Conservation (phyloP, 2,113 vertebrate species). For the Arenaria interpres region DNA sequence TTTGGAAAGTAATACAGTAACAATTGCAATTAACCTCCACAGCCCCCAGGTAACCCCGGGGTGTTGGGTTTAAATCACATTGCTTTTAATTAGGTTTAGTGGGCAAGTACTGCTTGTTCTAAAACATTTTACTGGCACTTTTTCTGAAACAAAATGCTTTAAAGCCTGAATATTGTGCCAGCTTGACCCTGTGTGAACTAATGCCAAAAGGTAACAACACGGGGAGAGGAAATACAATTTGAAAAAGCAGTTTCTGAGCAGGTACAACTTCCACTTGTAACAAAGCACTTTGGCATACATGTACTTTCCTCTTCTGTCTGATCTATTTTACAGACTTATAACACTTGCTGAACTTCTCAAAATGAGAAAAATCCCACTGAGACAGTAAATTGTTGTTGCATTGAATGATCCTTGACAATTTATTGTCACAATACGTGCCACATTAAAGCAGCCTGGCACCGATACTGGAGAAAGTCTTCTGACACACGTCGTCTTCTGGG, state of each 20-base stretch:
- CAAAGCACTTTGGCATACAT: not conserved
- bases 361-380: conserved; percentile 2
- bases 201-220: not conserved
- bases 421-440: not conserved
- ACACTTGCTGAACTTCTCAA: not conserved
- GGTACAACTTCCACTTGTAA: not conserved
- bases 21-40: not conserved
- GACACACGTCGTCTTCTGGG: not conserved
- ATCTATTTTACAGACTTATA: not conserved
- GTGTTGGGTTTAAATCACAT: not conserved
- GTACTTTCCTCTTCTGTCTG: not conserved
- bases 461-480: not conserved
- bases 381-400: not conserved
- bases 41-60: not conserved
- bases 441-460: not conserved
- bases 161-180: not conserved
- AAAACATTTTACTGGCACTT: not conserved
- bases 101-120: not conserved
- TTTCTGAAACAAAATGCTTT: not conserved
- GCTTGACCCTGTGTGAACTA: not conserved
- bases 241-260: not conserved
- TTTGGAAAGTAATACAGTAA: not conserved
- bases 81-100: conserved; percentile 18
- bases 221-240: not conserved
- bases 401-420: not conserved